A percentile compares a stretch with the other conserved stretches of the same genome.
Evolutionary conservation across 2,888 invertebrate genomes (phyloP).

Genomic region (Perdita meconis): DNA sequence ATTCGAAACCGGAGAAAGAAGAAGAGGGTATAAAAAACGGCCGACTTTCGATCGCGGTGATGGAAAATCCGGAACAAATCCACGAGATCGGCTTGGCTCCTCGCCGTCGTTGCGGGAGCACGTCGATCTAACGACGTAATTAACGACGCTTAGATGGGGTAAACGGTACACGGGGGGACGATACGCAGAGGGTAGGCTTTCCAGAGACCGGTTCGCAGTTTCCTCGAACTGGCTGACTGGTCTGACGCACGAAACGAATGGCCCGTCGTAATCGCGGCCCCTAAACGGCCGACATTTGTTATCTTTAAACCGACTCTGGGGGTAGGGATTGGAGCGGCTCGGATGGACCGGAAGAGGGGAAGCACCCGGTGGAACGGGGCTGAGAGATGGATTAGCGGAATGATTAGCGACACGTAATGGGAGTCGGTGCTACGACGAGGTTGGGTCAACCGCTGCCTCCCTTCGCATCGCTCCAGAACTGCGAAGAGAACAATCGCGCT

Average conservation of each 20-base stretch:
- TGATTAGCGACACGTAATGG: conserved; percentile 75
- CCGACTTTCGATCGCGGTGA: background rate
- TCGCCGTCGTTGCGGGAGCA: conserved; percentile 36
- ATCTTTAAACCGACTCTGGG: conserved; percentile 75
- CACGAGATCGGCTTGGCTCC: conserved; percentile 42
- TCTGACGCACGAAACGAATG: conserved; percentile 70
- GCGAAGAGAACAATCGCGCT: conserved; percentile 1
- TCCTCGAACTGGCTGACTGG: conserved; percentile 43
- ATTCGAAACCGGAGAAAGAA: background rate
- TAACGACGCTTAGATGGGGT: conserved; percentile 47
- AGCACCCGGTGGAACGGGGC: conserved; percentile 27
- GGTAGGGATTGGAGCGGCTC: conserved; percentile 26
- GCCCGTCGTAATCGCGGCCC: conserved; percentile 73
- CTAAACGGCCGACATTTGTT: conserved; percentile 78
- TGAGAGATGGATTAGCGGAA: conserved; percentile 69
- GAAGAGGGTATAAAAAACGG: background rate
- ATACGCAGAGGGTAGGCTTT: conserved; percentile 31
- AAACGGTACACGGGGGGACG: conserved; percentile 2
- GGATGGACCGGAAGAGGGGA: conserved; percentile 46
- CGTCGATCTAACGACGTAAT: conserved; percentile 58
- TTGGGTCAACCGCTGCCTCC: conserved; percentile 35
- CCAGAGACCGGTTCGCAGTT: conserved; percentile 40
- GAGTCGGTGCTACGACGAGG: conserved; percentile 36
- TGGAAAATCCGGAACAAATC: background rate
- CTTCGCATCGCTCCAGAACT: conserved; percentile 3